Percentiles rank a stretch among this genome's conserved stretches.
These are phyloP conservation scores for Tragulus kanchil DNA, from an alignment of 2,113 vertebrate genomes.

Conservation along the genomic window DNA sequence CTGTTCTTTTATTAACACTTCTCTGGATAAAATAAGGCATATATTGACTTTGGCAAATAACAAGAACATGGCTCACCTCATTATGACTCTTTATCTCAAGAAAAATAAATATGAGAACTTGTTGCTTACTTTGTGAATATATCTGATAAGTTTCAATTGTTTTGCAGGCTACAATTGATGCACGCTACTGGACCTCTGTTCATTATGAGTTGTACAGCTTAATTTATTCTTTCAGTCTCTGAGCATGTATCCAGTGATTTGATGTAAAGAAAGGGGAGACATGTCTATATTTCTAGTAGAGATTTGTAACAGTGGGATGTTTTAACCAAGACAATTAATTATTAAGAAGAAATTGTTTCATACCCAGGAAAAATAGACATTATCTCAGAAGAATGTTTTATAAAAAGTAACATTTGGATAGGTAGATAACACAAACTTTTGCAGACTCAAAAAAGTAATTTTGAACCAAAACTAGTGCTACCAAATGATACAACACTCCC, in stretches of 20 bases:
- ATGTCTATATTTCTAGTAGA: slow-evolving; percentile 37
- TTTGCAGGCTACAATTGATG: background rate
- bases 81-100: slow-evolving; percentile 14
- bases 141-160: background rate
- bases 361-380: background rate
- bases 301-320: slow-evolving; percentile 9
- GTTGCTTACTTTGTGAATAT: background rate
- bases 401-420: background rate
- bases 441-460: slow-evolving; percentile 8
- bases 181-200: background rate
- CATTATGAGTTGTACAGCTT: background rate
- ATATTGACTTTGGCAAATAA: background rate
- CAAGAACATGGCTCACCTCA: background rate
- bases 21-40: background rate
- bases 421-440: slow-evolving; percentile 49
- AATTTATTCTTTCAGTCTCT: slow-evolving; percentile 16
- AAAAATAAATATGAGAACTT: background rate
- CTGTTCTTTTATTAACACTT: background rate
- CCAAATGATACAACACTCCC: background rate
- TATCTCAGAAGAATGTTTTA: slow-evolving; percentile 30
- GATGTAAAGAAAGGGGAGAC: background rate
- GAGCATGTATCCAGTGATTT: background rate
- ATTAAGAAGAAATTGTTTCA: slow-evolving; percentile 56
- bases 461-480: background rate
- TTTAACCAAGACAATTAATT: slow-evolving; percentile 22